Evolutionary conservation across 2,113 vertebrate genomes (phyloP), one percentile per base, ranked within the genome.

Genomic region (Nettapus auritus): DNA sequence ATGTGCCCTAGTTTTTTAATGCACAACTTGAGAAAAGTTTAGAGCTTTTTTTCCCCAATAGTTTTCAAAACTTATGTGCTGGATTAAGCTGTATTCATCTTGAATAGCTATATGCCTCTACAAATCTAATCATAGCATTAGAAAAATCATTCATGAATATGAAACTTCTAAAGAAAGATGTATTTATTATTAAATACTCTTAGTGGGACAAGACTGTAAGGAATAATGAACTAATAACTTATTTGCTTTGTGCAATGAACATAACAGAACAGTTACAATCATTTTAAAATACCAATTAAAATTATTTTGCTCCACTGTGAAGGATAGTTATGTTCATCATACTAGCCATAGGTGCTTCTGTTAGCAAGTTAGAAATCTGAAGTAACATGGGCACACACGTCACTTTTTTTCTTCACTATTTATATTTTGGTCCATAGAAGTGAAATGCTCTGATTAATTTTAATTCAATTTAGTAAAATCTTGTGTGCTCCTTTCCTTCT

Each of bases 351-450:
- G 62, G 76, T 70, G 88, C 81, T 75, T 71, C 74, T 95, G 89
- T 70, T 96, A 71, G 67, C 94, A 60, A 93, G 34, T 96, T 73
- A 91, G 57, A 94, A 66, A 87, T 94, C 78, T 76, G 93, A 95
- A 92, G 89, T 96, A 94, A 93, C 16, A 5, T 63, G 55, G 82
- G 63, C 87, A 94, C 70, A 96, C 75, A 33, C 11, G 83, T 86
- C 70, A 73, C 33, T 80, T 87, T 92, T 85, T 93, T 88, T 82
- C 66, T 93, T 97, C 67, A 28, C 89, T 91, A 66, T 91, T 86
- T 96, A 26, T 90, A 50, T 81, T 79, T 95, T 73, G 53, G 78
- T 96, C 74, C 74, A 90, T 78, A 87, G 89, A 95, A 97, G 79
- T 89, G 63, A 97, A 92, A 86, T 59, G 56, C 77, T 93, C 26